Base-by-base conservation (phyloP, 2,888 invertebrate genomes). In the Synanthedon andrenaeformis region DNA sequence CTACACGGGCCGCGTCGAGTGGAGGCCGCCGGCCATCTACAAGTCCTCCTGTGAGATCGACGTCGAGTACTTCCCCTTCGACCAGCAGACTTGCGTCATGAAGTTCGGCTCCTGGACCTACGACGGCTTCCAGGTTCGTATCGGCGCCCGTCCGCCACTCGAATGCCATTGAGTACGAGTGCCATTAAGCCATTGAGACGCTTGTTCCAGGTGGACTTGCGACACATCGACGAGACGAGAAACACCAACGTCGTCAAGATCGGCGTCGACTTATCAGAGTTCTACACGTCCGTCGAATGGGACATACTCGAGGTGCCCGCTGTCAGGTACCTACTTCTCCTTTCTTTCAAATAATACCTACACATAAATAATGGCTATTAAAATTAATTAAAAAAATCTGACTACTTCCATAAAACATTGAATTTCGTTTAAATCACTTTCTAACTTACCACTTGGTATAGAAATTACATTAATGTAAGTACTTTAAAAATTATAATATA, bases 211-310 rank as follows among this genome's bases (percentile, higher is more conserved):
- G 96, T 96, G 79, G 95, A 96, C 82, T 86, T 96, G 74, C 90
- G 96, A 66, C 96, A 96, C 79, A 95, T 96, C 90, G 96, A 96
- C 82, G 96, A 96, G 84, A 92, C 92, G 69, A 92, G 92, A 63
- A 95, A 95, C 68, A 95, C 95, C 76, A 95, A 95, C 81, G 90
- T 95, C 59, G 96, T 96, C 64, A 96, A 95, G 73, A 92, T 96
- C 59, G 98, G 98, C 58, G 97, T 99, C 60, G 98, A 99, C 85
- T 91, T 99, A 63, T 94, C 96, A 62, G 98, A 98, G 88, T 99
- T 98, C 89, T 99, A 99, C 89, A 96, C 95, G 84, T 97, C 96
- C 62, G 98, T 98, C 58, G 98, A 99, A 88, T 99, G 99, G 99
- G 98, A 99, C 88, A 97, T 99, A 72, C 90, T 99, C 60, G 96